Conservation (phyloP, 2,888 invertebrate genomes). For the Ferrisia virgata region DNA sequence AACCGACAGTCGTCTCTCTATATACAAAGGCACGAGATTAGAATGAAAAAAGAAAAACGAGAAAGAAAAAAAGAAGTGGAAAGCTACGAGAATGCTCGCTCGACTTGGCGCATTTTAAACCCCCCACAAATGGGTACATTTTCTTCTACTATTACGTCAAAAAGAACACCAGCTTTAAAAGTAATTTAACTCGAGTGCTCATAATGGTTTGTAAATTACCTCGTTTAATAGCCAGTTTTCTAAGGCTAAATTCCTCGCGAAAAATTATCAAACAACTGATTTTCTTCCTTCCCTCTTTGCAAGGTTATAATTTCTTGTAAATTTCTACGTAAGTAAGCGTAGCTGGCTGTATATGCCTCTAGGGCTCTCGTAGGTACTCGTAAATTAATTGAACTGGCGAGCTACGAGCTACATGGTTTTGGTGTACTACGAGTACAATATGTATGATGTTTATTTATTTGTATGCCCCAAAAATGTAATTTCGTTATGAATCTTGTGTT, state of each 20-base stretch:
- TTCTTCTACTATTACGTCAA: not conserved
- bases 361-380: not conserved
- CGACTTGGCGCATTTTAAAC: not conserved
- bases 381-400: not conserved
- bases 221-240: not conserved
- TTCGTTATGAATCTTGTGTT: not conserved
- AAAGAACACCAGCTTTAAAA: conserved; percentile 17
- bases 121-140: not conserved
- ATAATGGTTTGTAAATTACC: conserved; percentile 1
- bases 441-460: not conserved
- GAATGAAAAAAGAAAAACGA: not conserved
- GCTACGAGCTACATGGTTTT: not conserved
- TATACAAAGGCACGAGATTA: conserved; percentile 2
- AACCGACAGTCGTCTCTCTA: not conserved
- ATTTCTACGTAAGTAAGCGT: not conserved
- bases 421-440: not conserved
- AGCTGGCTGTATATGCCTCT: not conserved
- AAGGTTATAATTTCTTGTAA: not conserved
- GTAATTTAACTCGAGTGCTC: not conserved
- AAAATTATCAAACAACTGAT: not conserved
- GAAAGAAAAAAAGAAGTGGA: not conserved
- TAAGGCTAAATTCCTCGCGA: not conserved
- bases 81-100: not conserved
- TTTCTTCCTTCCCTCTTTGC: not conserved
- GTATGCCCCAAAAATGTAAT: not conserved